Conservation (phyloP, 2,113 vertebrate genomes). For the Athene cunicularia region DNA sequence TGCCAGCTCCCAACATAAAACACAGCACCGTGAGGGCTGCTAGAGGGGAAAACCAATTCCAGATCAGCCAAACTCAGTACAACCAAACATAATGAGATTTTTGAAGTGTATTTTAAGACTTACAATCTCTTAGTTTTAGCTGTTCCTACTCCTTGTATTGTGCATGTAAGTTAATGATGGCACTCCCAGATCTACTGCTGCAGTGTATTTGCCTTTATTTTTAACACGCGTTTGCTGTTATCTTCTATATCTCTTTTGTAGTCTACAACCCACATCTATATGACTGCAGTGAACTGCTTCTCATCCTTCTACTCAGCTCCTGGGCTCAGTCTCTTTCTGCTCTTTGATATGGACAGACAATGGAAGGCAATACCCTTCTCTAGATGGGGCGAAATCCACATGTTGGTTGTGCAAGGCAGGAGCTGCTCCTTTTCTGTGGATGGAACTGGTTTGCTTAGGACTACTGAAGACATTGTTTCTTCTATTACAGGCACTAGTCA, state of each 20-base stretch:
- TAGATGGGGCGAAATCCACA: background rate
- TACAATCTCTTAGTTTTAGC: background rate
- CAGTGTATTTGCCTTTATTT: background rate
- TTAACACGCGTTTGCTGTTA: accelerated
- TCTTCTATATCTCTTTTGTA: background rate
- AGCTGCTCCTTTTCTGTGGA: background rate
- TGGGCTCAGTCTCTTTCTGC: background rate
- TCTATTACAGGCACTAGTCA: background rate
- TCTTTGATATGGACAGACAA: background rate
- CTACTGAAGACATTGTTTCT: background rate
- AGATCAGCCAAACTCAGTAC: no score
- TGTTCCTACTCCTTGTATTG: background rate
- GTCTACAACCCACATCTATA: background rate
- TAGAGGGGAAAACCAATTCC: no score
- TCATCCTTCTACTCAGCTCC: background rate
- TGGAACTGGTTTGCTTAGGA: background rate
- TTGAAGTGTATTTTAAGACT: background rate
- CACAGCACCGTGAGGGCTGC: no score
- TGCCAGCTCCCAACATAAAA: no score
- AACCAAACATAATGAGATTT: background rate
- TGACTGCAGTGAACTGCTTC: background rate
- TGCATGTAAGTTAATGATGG: background rate
- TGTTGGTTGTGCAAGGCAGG: background rate
- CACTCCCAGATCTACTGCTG: background rate
- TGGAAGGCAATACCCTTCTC: background rate